Base-by-base conservation (phyloP, 2,797 vertebrate species). In the Rhyacichthys aspro region DNA sequence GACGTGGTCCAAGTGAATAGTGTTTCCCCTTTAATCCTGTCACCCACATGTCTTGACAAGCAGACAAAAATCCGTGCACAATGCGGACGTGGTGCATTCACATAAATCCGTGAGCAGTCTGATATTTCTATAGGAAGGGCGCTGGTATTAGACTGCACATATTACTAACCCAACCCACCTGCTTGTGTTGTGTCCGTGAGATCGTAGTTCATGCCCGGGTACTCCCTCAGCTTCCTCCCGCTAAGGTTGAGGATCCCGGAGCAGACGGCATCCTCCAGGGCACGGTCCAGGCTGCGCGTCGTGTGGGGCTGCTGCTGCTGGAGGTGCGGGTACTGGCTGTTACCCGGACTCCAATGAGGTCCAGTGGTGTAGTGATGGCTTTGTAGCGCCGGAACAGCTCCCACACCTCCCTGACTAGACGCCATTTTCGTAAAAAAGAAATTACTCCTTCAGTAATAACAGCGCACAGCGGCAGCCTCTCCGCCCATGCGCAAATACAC, bases 161-260 rank as follows among this genome's bases (percentile, higher is more conserved):
- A 45, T 62, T 8, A 11, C 36, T 49, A 44, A 60, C 11, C 10
- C n/a, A 1, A 72, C 92, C 75, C 92, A 98, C 96, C 96, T 93
- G 96, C 96, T 91, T 95, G 95, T 73, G 95, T 96, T 47, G 96
- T 98, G 79, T 98, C 96, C 53, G 94, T 95, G 59, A 98, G 93
- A 82, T 98, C 96, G 82, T 94, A 96, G 90, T 90, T 93, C 73
- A 91, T 79, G 34, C 93, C 90, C 39, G 96, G 96, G 86, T 96
- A 98, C 67, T 98, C 96, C 76, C 95, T 92, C 83, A 98, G 94
- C 86, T 95, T 98, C 86, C 96, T 93, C 8, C 95, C 96, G 89
- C 95, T 97, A 72, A 98, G 94, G 88, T 95, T 95, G 50, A 98
- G 92, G 47, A 95, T 91, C 77, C 96, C 96, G 8, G 94, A 96